Evolutionary conservation across 1,140 invertebrate species (phyloP), one percentile per base, ranked within the genome.

Genomic region (Delia radicum): DNA sequence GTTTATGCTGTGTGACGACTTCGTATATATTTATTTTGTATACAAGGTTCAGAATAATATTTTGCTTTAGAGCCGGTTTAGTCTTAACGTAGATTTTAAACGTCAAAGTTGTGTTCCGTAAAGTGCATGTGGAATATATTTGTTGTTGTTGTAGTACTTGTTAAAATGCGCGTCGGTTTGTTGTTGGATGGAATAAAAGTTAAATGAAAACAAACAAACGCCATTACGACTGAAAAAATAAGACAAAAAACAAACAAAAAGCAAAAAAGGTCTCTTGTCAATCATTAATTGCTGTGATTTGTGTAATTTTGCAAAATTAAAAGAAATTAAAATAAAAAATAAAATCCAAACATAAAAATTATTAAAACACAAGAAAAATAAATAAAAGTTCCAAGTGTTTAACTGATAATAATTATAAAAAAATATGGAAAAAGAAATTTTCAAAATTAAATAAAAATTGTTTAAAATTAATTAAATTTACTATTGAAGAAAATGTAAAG

Each of bases 21-120:
- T 67, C 15, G 27, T 15, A 18, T 13, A 31, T 67, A 13, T 33
- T 33, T 69, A 7, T n/a, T 21, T 69, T 31, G n/a, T 24, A 4
- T 15, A 21, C 48, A 29, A 7, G 65, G 65, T 69, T 69, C 29
- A 29, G 33, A 29, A 26, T 69, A 69, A 69, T 69, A 29, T 69
- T 69, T 69, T 69, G 29, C 24, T 69, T 69, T 69, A 21, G 65
- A 69, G 65, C 65, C 65, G 65, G 65, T 69, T 69, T 69, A 69
- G 29, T 33, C 29, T 21, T 69, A 33, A 69, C 29, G 65, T 69
- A 33, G 65, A 21, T 55, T 55, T 55, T 55, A 55, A 55, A 55
- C 48, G 48, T 55, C 48, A 55, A n/a, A 55, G 48, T 21, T 55
- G 48, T 55, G 2, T 3, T 42, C 48, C 24, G 46, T 5, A n/a